A percentile compares a stretch with the other conserved stretches of the same genome.
Evolutionary conservation across 2,113 vertebrate genomes (phyloP).

Genomic region (Lethenteron camtschaticum): DNA sequence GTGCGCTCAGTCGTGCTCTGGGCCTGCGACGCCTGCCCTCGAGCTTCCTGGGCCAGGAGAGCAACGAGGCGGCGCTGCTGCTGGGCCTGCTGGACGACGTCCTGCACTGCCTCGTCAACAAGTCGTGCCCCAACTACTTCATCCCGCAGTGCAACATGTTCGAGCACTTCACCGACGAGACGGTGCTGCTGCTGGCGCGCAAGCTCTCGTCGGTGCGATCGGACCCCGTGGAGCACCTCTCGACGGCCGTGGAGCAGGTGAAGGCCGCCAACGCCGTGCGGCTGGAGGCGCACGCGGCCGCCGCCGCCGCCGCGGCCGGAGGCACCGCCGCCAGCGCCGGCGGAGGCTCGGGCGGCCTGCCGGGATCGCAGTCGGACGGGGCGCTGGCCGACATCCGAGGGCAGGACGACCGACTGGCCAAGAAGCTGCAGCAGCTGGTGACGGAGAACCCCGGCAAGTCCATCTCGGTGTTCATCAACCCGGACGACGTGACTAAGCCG

Average conservation of each 20-base stretch:
- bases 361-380: conserved; percentile 57
- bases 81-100: conserved; percentile 86
- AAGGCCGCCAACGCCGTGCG: conserved; percentile 66
- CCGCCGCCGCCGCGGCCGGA: conserved; percentile 24
- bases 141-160: conserved; percentile 97
- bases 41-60: conserved; percentile 58
- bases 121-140: conserved; percentile 91
- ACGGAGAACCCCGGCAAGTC: conserved; percentile 94
- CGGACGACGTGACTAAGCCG: conserved; percentile 76
- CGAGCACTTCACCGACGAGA: conserved; percentile 68
- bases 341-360: conserved; percentile 17
- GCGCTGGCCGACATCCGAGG: conserved; percentile 34
- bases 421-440: conserved; percentile 91
- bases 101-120: conserved; percentile 83
- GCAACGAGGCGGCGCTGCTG: conserved; percentile 63
- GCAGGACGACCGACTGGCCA: conserved; percentile 71
- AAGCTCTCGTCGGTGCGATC: conserved; percentile 74
- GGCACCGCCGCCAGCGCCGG: conserved; percentile 32
- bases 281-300: conserved; percentile 49
- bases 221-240: conserved; percentile 66
- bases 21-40: conserved; percentile 81
- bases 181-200: conserved; percentile 54
- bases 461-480: conserved; percentile 95
- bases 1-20: conserved; percentile 83
- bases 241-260: conserved; percentile 69